A percentile compares a stretch with the other conserved stretches of the same genome.
phyloP scores from a whole-genome alignment of 1,140 invertebrate genomes.

The Rhopalosiphum maidis region DNA sequence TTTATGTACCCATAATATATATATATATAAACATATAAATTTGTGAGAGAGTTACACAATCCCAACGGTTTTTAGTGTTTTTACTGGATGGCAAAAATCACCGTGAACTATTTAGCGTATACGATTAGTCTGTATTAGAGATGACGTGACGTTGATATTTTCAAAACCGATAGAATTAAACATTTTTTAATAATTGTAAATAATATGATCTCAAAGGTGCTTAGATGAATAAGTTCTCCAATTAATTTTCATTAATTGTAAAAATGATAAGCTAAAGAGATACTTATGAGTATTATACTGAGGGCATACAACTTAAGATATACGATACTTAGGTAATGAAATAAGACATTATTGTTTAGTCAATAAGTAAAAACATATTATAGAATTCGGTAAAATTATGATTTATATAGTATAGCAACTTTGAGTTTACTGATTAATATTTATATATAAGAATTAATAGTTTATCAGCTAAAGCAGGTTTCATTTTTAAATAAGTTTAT shows the following conservation, averaged over 20 bases:
- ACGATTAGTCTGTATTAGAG: neutral
- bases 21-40: neutral
- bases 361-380: neutral
- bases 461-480: neutral
- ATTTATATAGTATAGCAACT: neutral
- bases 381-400: neutral
- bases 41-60: neutral
- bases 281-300: neutral
- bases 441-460: neutral
- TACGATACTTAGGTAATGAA: neutral
- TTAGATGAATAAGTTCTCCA: neutral
- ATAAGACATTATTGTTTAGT: neutral
- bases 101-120: neutral
- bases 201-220: neutral
- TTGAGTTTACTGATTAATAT: neutral
- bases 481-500: neutral
- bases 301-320: neutral
- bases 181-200: neutral
- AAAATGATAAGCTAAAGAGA: neutral
- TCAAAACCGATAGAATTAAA: neutral
- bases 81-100: neutral
- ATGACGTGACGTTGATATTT: neutral
- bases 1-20: neutral
- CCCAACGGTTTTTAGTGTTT: neutral
- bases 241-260: neutral